Evolutionary conservation across 2,888 invertebrate genomes (phyloP).

Genomic region (Dromius quadrimaculatus): DNA sequence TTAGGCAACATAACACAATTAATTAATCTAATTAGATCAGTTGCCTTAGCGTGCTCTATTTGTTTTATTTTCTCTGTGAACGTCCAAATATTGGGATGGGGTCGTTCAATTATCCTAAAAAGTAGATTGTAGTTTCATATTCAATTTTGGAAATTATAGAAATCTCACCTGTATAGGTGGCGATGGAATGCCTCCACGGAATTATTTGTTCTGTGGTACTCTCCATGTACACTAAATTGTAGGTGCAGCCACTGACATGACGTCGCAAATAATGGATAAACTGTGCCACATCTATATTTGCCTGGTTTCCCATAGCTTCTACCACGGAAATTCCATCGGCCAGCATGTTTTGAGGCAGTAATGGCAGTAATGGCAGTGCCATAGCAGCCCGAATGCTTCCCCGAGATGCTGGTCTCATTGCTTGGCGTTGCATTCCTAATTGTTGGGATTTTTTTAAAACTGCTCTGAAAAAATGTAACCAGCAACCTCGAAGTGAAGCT

Average conservation of each 20-base stretch:
- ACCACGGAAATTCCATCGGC: neutral
- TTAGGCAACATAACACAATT: neutral
- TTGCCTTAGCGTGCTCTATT: neutral
- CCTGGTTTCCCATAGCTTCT: neutral
- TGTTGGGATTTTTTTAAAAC: neutral
- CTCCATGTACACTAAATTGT: neutral
- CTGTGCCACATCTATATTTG: neutral
- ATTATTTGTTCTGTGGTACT: neutral
- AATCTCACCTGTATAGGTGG: neutral
- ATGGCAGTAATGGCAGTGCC: slow-evolving; percentile 3
- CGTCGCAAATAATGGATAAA: neutral
- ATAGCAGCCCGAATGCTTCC: slow-evolving; percentile 4
- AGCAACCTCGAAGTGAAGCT: neutral
- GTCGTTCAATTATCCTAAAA: neutral
- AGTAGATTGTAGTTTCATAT: neutral
- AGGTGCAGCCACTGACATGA: neutral
- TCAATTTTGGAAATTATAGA: neutral
- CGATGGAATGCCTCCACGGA: neutral
- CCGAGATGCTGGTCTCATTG: neutral
- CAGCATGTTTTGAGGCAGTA: slow-evolving; percentile 2
- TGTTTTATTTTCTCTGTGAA: neutral
- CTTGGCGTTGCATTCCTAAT: neutral
- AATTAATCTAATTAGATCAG: neutral
- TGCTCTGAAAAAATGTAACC: slow-evolving; percentile 3
- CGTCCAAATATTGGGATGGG: neutral